Percentiles rank a stretch among this genome's conserved stretches.
Conservation (phyloP, 2,797 vertebrate genomes). For the Spea hammondii region DNA sequence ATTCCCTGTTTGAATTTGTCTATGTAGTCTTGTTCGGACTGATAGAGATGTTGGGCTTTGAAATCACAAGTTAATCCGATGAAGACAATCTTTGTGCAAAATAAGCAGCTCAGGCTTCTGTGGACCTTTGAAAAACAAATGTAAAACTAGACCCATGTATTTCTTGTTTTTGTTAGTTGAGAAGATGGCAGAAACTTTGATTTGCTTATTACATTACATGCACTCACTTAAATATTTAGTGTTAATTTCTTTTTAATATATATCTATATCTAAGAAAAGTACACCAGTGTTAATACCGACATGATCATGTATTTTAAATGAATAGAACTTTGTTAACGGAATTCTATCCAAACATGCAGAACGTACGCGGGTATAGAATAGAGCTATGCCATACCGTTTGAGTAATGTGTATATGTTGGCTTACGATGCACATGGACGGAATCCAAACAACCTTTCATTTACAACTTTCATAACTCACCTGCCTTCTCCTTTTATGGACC, state of each 20-base stretch:
- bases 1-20: too few species aligned
- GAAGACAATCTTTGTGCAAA: too few species aligned
- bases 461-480: slow-evolving; percentile 46
- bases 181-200: too few species aligned
- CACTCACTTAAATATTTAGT: too few species aligned
- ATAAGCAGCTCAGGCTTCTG: too few species aligned
- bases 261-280: background rate
- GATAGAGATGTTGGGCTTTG: too few species aligned
- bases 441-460: slow-evolving; percentile 43
- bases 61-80: too few species aligned
- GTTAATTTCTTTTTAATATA: background rate
- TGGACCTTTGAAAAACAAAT: too few species aligned
- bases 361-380: slow-evolving; percentile 23
- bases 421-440: slow-evolving; percentile 21
- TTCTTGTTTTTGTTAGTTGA: too few species aligned
- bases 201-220: too few species aligned
- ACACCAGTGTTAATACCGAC: slow-evolving; percentile 20
- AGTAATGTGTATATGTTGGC: slow-evolving; percentile 50
- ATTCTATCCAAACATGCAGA: slow-evolving; percentile 43
- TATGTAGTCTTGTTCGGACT: too few species aligned
- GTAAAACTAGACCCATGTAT: too few species aligned
- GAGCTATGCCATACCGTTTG: slow-evolving; percentile 42
- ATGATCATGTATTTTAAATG: slow-evolving; percentile 34
- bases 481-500: slow-evolving; percentile 46
- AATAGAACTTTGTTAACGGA: slow-evolving; percentile 25